phyloP scores from a whole-genome alignment of 2,113 vertebrate species.

The Anser cygnoides region DNA sequence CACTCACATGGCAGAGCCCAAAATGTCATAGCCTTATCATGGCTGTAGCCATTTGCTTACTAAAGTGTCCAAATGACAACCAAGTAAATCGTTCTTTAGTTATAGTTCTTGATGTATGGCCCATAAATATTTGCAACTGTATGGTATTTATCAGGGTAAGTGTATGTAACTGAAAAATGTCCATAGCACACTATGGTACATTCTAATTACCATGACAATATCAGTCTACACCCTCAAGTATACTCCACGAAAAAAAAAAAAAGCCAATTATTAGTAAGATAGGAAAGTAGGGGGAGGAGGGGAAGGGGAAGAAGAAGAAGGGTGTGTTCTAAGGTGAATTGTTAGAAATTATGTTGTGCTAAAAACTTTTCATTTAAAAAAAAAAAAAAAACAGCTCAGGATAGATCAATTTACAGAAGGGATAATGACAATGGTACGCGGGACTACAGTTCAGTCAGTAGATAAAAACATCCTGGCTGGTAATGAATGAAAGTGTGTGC shows the following conservation, averaged over 20 bases:
- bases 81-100: background rate
- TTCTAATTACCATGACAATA: background rate
- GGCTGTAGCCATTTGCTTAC: background rate
- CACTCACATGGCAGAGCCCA: background rate
- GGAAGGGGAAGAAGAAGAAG: no score
- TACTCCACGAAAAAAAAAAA: background rate
- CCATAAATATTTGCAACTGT: background rate
- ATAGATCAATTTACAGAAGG: background rate
- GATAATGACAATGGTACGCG: background rate
- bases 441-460: background rate
- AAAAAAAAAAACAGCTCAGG: background rate
- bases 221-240: fast-evolving
- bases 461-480: background rate
- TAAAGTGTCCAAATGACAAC: background rate
- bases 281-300: fast-evolving
- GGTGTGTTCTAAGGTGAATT: background rate
- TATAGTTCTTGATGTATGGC: background rate
- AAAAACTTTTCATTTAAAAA: background rate
- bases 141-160: background rate
- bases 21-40: background rate
- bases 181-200: background rate
- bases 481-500: background rate
- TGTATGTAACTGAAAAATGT: background rate
- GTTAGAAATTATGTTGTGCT: background rate
- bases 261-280: background rate